Evolutionary conservation across 1,140 invertebrate genomes (phyloP).

Genomic region (Papilio glaucus): DNA sequence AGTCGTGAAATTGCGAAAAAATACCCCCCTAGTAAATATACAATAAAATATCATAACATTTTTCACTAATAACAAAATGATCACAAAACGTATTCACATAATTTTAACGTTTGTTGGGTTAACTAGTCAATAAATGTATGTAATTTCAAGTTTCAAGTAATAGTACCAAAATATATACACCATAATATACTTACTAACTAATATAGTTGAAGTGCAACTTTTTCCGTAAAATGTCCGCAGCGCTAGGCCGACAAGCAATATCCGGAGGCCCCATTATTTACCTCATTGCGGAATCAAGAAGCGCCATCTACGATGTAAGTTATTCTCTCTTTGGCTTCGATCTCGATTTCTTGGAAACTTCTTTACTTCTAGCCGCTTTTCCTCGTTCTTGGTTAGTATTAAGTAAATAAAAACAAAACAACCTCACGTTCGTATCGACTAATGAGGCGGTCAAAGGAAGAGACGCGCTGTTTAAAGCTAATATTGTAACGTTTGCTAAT

Average conservation of each 20-base stretch:
- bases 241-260: constrained; percentile 20
- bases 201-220: constrained; percentile 1
- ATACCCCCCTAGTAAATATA: no score
- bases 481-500: no score
- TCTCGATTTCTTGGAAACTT: constrained; percentile 23
- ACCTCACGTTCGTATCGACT: not conserved
- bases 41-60: no score
- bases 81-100: no score
- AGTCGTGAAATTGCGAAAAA: no score
- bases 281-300: constrained; percentile 22
- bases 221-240: not conserved
- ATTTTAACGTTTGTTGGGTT: no score
- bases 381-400: constrained; percentile 10
- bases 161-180: no score
- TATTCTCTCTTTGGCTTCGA: constrained; percentile 22
- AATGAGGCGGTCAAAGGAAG: constrained; percentile 11
- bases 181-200: no score
- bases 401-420: constrained; percentile 22
- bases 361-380: constrained; percentile 13
- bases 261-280: constrained; percentile 17
- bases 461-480: not conserved
- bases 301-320: constrained; percentile 10
- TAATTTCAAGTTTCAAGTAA: no score
- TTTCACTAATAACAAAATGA: no score
- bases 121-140: no score